Conservation (phyloP, 2,888 invertebrate genomes). For the Epistrophe eligans region DNA sequence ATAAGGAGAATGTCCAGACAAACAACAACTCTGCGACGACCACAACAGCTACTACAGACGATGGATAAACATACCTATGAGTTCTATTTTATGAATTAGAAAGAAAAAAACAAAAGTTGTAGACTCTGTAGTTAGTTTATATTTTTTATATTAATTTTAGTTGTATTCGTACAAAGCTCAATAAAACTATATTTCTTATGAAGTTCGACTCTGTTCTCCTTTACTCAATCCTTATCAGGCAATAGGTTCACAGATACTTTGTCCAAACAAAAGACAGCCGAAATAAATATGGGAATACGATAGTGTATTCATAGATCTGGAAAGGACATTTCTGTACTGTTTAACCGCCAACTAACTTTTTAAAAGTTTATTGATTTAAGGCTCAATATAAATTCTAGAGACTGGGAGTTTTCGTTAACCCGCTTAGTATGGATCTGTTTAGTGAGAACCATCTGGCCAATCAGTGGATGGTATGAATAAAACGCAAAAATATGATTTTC, state of each 20-base stretch:
- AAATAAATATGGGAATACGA: too few relatives aligned
- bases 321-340: too few relatives aligned
- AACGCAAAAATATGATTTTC: too few relatives aligned
- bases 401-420: too few relatives aligned
- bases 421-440: too few relatives aligned
- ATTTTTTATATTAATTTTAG: slow-evolving; percentile 49
- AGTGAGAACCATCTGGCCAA: too few relatives aligned
- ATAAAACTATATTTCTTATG: slow-evolving; percentile 56
- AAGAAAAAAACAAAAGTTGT: slow-evolving; percentile 1
- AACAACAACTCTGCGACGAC: neutral
- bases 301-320: too few relatives aligned
- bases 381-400: too few relatives aligned
- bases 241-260: neutral
- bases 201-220: neutral
- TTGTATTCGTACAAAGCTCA: slow-evolving; percentile 74
- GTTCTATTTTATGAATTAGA: neutral
- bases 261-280: too few relatives aligned
- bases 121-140: slow-evolving; percentile 22
- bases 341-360: too few relatives aligned
- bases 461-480: too few relatives aligned
- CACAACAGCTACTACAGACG: neutral
- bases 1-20: slow-evolving; percentile 51
- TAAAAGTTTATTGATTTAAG: too few relatives aligned
- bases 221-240: neutral
- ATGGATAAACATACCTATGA: slow-evolving; percentile 9